Evolutionary conservation across 2,888 invertebrate genomes (phyloP), one percentile per base, ranked within the genome.

Genomic region (Spilosoma lubricipeda): DNA sequence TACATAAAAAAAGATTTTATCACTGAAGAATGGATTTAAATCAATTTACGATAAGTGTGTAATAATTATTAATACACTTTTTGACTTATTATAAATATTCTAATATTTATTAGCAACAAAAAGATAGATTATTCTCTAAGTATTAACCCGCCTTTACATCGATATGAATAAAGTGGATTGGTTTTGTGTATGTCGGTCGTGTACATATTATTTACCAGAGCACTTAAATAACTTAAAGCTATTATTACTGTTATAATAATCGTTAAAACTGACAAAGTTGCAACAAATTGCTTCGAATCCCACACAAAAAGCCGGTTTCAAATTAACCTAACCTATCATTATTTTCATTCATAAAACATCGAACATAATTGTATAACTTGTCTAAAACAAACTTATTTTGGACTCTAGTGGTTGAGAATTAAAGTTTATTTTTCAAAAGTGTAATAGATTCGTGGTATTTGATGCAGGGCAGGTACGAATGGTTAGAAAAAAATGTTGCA

Each of bases 261-360:
- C 18, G 66, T 23, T 42, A 52, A 69, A 42, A 1, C 39, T 66
- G 42, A 70, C 66, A 70, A 33, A 30, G 33, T 67, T 59, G 23
- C 59, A 48, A 48, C 67, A 67, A 48, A 72, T 73, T 71, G 45
- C 67, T 64, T 59, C 9, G 9, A 48, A 45, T 9, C 33, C 67
- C 63, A 70, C 63, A 74, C n/a, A 67, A 70, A 74, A 67, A 74
- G 36, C 30, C 20, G 13, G n/a, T 52, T 18, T 59, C 64, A 65
- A 66, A 69, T 65, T 56, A 59, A 74, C 77, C 27, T 36, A 48
- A 76, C 56, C 67, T 27, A 73, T 70, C 45, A 74, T 77, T 64
- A 73, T 72, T 77, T 76, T 84, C 83, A 84, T 84, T 84, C 85
- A 84, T 80, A 77, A 82, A 80, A 84, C 78, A 76, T 77, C 65